phyloP scores from a whole-genome alignment of 1,140 invertebrate genomes.

The Drosophila navojoa region DNA sequence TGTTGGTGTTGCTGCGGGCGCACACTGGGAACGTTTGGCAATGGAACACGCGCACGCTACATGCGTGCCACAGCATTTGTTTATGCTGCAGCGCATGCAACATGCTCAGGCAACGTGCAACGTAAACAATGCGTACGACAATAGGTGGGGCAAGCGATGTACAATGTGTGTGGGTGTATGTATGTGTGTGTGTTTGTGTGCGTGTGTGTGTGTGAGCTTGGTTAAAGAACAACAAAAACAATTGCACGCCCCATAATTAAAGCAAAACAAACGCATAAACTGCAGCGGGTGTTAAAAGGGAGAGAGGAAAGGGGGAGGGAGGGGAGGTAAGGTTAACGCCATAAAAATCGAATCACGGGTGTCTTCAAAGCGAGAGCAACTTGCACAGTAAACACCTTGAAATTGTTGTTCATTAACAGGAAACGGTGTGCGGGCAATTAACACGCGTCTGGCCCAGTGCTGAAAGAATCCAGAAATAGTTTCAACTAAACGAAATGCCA shows the following conservation, averaged over 20 bases:
- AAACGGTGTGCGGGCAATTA: slow-evolving; percentile 59
- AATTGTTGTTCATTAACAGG: slow-evolving; percentile 72
- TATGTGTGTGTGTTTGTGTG: neutral
- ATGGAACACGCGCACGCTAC: slow-evolving; percentile 29
- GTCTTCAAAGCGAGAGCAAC: slow-evolving; percentile 33
- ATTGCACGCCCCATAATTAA: slow-evolving; percentile 65
- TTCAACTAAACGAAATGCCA: slow-evolving; percentile 28
- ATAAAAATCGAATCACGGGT: slow-evolving; percentile 29
- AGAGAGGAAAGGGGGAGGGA: neutral
- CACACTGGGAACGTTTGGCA: slow-evolving; percentile 44
- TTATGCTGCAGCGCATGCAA: slow-evolving; percentile 31
- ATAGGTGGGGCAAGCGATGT: slow-evolving; percentile 18
- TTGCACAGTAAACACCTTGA: slow-evolving; percentile 44
- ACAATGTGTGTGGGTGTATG: neutral
- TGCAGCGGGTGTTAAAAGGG: neutral
- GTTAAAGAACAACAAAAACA: slow-evolving; percentile 45
- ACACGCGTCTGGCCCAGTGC: slow-evolving; percentile 42
- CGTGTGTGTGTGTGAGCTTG: slow-evolving; percentile 10
- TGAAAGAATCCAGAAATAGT: slow-evolving; percentile 37
- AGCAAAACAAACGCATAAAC: slow-evolving; percentile 62
- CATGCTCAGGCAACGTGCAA: slow-evolving; percentile 10
- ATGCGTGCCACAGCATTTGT: slow-evolving; percentile 9
- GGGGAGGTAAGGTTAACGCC: slow-evolving; percentile 13
- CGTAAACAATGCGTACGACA: slow-evolving; percentile 34
- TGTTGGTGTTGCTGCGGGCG: slow-evolving; percentile 8